Conservation (phyloP, 2,113 vertebrate species). For the Hemiscyllium ocellatum region DNA sequence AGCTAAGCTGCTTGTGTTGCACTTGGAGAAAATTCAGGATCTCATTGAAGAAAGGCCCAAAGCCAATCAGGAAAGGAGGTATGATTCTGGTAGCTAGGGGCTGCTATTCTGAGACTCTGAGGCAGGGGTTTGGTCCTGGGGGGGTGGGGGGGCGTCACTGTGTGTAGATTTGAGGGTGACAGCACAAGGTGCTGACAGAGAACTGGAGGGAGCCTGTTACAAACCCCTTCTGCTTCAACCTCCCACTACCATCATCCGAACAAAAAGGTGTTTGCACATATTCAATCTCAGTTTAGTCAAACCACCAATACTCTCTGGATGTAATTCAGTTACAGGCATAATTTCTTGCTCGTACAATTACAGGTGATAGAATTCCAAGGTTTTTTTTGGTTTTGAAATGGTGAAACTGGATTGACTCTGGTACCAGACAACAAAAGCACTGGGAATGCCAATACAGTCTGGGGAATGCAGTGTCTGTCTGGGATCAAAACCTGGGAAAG, state of each 20-base stretch:
- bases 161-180: neutral
- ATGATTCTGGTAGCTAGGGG: neutral
- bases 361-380: neutral
- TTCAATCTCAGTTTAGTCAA: neutral
- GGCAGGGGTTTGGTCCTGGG: too few relatives aligned
- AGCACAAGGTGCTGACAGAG: neutral
- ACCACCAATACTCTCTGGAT: too few relatives aligned
- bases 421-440: neutral
- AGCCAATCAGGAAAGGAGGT: neutral
- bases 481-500: neutral
- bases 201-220: neutral
- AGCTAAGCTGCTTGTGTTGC: neutral
- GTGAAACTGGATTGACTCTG: neutral
- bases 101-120: neutral
- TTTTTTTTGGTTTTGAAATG: neutral
- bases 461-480: conserved; percentile 21
- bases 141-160: neutral
- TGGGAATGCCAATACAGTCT: neutral
- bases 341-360: neutral
- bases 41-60: neutral
- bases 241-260: neutral
- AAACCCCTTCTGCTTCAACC: neutral
- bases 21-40: neutral
- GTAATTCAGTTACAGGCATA: too few relatives aligned
- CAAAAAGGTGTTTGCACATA: neutral